Evolutionary conservation across 2,113 vertebrate species (phyloP), one percentile per base, ranked within the genome.

Genomic region (Mesembrinibis cayennensis): DNA sequence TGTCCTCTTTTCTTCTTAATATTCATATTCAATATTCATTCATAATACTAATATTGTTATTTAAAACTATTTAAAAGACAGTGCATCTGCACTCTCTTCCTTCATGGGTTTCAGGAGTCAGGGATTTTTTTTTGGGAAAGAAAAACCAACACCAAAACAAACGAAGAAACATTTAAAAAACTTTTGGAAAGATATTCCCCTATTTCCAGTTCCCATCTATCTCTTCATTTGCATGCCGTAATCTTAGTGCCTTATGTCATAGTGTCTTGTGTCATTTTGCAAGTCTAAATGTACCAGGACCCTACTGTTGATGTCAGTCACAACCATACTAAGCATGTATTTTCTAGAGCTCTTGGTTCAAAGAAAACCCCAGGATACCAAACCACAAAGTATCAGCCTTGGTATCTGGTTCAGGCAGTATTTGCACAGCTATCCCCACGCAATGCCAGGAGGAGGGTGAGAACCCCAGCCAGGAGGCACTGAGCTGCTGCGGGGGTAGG

Each of bases 401-500:
- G 6, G 6, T 8, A 65, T 34, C 55, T 40, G 12, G 34, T 59
- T 59, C 21, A 42, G 52, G 52, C 55, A 47, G 38, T 9, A 8
- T 42, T 72, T 58, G 9, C 49, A 22, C 44, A 53, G 69, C 69
- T 42, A 21, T 47, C 14, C 44, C 27, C 23, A 16, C 2, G 10
- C 42, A 50, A 32, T 0, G 3, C 13, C 65, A 49, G 53, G 27
- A 32, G 53, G 6, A 58, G 20, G 32, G 14, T 6, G 20, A 73
- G 34, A 62, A 73, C 3, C 18, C 16, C 23, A 36, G 19, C 16
- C 18, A 50, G 79, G 34, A 34, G 9, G 25, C 34, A 29, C 21
- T 0, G 1, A 49, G n/a, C 11, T 52, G 42, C 27, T 81, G n/a
- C 14, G 0, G 1, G 34, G 44, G 40, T 3, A 30, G 25, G 44